Evolutionary conservation across 2,888 invertebrate species (phyloP), one percentile per base, ranked within the genome.

Genomic region (Gastracanthus pulcherrimus): DNA sequence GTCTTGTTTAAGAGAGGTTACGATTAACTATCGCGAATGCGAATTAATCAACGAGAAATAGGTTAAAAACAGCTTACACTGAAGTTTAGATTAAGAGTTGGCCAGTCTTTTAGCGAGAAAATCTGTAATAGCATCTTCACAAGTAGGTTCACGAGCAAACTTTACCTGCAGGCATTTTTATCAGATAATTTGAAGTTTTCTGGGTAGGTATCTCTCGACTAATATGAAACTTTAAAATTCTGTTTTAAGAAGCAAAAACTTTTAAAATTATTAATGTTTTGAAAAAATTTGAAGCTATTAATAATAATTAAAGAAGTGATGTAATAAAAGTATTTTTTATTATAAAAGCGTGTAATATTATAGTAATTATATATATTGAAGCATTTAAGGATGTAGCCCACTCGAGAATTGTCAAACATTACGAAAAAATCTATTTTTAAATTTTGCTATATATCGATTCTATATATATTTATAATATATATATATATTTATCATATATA

Each of bases 141-240:
- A 72, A 60, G 41, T 60, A 29, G 41, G 58, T 58, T 60, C 41
- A 60, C 41, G 58, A 72, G 60, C 7, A 29, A 36, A 71, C 58
- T 55, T 71, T 38, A 29, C 1, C 64, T 41, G 38, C 41, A 23
- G 29, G 60, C 38, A 72, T 58, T 72, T 58, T 72, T 72, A 72
- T 72, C 72, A 41, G 72, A 72, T 60, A 38, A 60, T 60, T 72
- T n/a, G 16, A 72, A 72, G 60, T 26, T 60, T 41, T 26, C 16
- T 9, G 11, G 45, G 23, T 11, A 19, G 38, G 38, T 74, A 48
- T 23, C 19, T 51, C 55, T 41, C n/a, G 23, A 69, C 34, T 69
- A 58, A 69, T 45, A 34, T 41, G 11, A 60, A 69, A 69, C 48
- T 70, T 60, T 41, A 3, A 26, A 48, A 64, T 38, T 34, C 16